Conservation (phyloP, 2,888 invertebrate genomes). For the Caenorhabditis sp. region DNA sequence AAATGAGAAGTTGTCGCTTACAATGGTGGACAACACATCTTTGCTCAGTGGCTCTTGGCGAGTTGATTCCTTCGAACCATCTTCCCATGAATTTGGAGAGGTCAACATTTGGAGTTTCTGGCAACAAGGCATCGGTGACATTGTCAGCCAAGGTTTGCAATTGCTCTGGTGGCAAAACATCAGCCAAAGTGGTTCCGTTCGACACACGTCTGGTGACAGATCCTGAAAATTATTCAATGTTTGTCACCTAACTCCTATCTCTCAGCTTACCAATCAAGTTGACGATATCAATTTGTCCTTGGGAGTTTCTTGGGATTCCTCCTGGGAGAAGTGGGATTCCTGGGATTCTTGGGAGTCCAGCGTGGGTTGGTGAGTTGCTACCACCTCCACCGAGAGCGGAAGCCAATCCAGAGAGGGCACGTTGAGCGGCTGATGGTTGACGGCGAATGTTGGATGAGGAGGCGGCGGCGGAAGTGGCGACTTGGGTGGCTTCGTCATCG, state of each 20-base stretch:
- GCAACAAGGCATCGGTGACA: conserved; percentile 70
- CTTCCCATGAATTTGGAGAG: conserved; percentile 71
- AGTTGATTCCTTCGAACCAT: conserved; percentile 71
- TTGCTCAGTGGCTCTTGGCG: conserved; percentile 69
- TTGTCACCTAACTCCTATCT: background rate
- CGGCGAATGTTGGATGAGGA: conserved; percentile 60
- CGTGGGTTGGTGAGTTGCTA: conserved; percentile 73
- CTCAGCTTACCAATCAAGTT: conserved; percentile 60
- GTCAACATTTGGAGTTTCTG: conserved; percentile 69
- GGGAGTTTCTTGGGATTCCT: conserved; percentile 69
- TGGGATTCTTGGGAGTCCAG: conserved; percentile 70
- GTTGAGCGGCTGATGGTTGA: conserved; percentile 66
- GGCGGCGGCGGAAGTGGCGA: conserved; percentile 30
- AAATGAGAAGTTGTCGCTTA: conserved; percentile 35
- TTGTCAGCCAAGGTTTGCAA: conserved; percentile 71
- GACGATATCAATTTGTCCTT: conserved; percentile 71
- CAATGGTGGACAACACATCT: conserved; percentile 71
- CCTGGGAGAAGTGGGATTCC: conserved; percentile 70
- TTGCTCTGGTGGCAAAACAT: conserved; percentile 70
- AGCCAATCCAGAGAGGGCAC: conserved; percentile 78
- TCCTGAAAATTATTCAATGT: conserved; percentile 40
- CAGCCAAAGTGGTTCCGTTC: conserved; percentile 71
- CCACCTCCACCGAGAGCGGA: conserved; percentile 79
- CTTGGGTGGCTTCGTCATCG: conserved; percentile 41
- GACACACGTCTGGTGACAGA: conserved; percentile 70